Conservation (phyloP, 2,113 vertebrate genomes). For the Danio rerio region DNA sequence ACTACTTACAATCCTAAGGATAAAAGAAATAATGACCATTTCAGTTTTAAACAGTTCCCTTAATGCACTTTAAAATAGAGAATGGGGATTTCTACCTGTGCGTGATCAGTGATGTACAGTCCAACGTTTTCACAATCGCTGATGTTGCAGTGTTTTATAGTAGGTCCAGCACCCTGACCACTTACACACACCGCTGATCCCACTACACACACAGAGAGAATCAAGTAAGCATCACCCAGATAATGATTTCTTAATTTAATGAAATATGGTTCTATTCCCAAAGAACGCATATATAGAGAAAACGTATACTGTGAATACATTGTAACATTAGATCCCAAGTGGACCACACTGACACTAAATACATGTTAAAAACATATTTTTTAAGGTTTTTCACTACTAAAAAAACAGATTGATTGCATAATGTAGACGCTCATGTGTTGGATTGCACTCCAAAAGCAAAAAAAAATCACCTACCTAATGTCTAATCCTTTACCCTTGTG, state of each 20-base stretch:
- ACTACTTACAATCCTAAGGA: neutral
- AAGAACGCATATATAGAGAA: neutral
- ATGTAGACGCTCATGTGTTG: no score
- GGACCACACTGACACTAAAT: no score
- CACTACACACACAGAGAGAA: slow-evolving; percentile 76
- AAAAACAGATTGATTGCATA: no score
- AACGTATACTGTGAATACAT: neutral
- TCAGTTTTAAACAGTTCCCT: neutral
- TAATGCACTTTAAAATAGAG: neutral
- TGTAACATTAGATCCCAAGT: neutral
- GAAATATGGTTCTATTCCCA: neutral
- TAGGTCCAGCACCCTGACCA: slow-evolving; percentile 97
- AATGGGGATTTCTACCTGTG: slow-evolving; percentile 83
- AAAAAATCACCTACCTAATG: no score
- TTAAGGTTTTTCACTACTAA: no score
- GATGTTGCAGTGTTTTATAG: slow-evolving; percentile 99
- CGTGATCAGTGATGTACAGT: slow-evolving; percentile 98
- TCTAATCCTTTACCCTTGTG: no score
- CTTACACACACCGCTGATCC: slow-evolving; percentile 98
- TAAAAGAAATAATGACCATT: neutral
- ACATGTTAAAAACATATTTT: no score
- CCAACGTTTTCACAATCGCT: slow-evolving; percentile 99
- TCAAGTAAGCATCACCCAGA: neutral
- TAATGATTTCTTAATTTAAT: neutral
- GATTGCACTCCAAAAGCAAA: no score